Base-by-base conservation (phyloP, 2,113 vertebrate genomes). In the Labeo catla region DNA sequence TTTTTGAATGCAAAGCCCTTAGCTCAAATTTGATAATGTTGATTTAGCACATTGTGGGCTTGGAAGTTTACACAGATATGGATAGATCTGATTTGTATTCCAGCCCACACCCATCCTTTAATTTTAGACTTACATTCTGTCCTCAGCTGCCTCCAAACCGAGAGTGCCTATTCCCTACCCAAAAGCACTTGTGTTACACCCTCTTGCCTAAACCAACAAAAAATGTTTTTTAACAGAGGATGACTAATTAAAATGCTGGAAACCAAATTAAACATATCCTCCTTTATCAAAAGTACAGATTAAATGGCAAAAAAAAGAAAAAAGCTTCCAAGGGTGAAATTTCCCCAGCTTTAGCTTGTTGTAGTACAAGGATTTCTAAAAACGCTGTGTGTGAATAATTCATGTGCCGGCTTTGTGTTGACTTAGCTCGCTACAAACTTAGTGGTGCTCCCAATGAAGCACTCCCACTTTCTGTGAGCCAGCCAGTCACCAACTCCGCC, bases 361-460 rank as follows among this genome's bases (percentile, higher is more conserved):
- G 88, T 88, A 84, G 82, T 92, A 92, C 78, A 73, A 90, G 87
- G 70, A 86, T 89, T 90, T 87, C 47, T 87, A 70, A 91, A 86
- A 90, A 87, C 77, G 80, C 45, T 4, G 8, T 9, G 79, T 8
- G 82, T 94, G 92, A 94, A 95, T 95, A 90, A 95, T 95, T 93
- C 88, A 95, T 93, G 83, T 39, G 57, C 83, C 80, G 86, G 90
- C 89, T 91, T 91, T 91, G 89, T 91, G 90, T 93, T 93, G 90
- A 82, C 93, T 92, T 93, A 87, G 84, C 86, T 86, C 28, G 76
- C 87, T 83, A 86, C 82, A 80, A 90, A 89, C 85, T 89, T 88
- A 79, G 43, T 68, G 76, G 86, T n/a, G 43, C 74, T 89, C 66
- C 63, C 87, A 81, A 82, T 89, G 85, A 90, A 91, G 68, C 84